Evolutionary conservation across 1,140 invertebrate species (phyloP).

Genomic region (Bicyclus anynana): DNA sequence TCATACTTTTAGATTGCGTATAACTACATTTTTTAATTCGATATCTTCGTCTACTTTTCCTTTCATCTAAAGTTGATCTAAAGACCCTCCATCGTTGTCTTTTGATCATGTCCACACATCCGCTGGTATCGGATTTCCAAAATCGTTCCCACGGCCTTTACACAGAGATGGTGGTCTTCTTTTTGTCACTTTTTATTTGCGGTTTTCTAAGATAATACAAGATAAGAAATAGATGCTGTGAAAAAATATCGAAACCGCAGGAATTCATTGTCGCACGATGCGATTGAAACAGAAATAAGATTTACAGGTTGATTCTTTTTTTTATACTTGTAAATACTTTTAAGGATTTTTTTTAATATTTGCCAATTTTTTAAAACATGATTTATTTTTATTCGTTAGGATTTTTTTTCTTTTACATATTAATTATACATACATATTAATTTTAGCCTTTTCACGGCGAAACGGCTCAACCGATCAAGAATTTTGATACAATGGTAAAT

Average conservation of each 20-base stretch:
- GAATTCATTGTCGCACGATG: not conserved
- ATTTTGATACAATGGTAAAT: no score
- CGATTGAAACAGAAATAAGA: not conserved
- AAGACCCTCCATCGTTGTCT: not conserved
- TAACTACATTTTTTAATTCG: no score
- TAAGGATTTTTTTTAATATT: no score
- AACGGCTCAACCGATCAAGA: no score
- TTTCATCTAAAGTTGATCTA: not conserved
- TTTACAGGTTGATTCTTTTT: not conserved
- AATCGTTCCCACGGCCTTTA: not conserved
- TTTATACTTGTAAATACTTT: no score
- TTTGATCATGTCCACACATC: not conserved
- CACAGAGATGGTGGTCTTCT: not conserved
- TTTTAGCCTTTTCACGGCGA: no score
- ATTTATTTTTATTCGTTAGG: no score
- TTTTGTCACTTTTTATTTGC: not conserved
- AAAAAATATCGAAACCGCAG: not conserved
- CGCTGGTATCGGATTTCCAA: conserved; percentile 8
- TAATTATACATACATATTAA: no score
- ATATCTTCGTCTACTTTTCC: no score
- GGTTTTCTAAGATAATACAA: conserved; percentile 1
- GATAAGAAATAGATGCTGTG: not conserved
- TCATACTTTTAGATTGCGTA: no score
- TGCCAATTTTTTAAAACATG: no score
- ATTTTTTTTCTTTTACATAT: no score